Evolutionary conservation across 2,113 vertebrate genomes (phyloP), one percentile per base, ranked within the genome.

Genomic region (Chunga burmeisteri): DNA sequence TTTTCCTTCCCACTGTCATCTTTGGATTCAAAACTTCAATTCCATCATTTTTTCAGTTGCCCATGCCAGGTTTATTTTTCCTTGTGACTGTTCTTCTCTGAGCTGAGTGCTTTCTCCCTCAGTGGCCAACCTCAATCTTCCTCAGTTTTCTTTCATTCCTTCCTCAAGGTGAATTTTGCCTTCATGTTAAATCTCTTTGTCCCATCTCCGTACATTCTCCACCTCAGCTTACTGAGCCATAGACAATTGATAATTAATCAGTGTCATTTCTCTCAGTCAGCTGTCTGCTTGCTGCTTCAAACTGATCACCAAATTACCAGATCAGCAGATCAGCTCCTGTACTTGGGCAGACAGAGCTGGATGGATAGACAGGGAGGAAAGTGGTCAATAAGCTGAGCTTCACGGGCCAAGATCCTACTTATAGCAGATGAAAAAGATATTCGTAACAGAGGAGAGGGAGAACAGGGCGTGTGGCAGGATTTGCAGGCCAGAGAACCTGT

Each of bases 391-490:
- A 58, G 6, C 7, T 84, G 62, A 92, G 23, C 49, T 83, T 88
- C 17, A 16, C 6, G 21, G 25, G 38, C 27, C 40, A 40, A 81
- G 20, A 36, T 65, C 14, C 49, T 55, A 20, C 53, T 75, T n/a
- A 50, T 0, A 89, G 53, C 49, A 84, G 59, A 62, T 44, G 52
- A 55, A 62, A 68, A 66, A 75, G n/a, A 38, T 29, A 58, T 4
- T 67, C 0, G 0, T 21, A 77, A 17, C 6, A 40, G 13, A 56
- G 34, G 38, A 52, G 32, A 49, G 29, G 7, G 6, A 89, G 49
- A 81, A 53, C 13, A 62, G 52, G 18, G 7, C 0, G 0, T 27
- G 29, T 0, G 10, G n/a, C 20, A 79, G 49, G 61, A 77, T 74
- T 40, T 78, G 30, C 21, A 53, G 38, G 61, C n/a, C 46, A 78